Percentiles rank a stretch among this genome's conserved stretches.
These are phyloP conservation scores for Cynodonichthys magdalenae DNA, from an alignment of 2,797 vertebrate species.

Conservation along the genomic window DNA sequence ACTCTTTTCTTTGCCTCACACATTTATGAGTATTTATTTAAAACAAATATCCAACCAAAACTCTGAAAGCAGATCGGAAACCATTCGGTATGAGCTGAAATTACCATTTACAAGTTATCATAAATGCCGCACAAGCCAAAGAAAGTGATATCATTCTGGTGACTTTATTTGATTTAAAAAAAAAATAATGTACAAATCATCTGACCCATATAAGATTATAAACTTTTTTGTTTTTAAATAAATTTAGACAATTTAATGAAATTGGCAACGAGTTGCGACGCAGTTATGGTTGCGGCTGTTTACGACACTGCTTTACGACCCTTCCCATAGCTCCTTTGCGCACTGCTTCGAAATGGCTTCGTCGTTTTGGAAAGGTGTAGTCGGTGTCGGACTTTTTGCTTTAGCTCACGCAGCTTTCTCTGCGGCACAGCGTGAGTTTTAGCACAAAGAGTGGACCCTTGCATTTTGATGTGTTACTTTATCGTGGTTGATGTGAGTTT, in stretches of 20 bases:
- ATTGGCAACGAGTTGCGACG: neutral
- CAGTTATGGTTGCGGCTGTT: constrained; percentile 29
- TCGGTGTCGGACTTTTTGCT: constrained; percentile 92
- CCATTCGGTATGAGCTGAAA: too few relatives aligned
- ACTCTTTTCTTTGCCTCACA: too few relatives aligned
- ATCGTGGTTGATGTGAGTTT: neutral
- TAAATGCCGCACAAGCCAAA: neutral
- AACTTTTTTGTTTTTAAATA: neutral
- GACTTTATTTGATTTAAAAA: neutral
- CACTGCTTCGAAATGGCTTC: constrained; percentile 84
- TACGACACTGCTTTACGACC: constrained; percentile 59
- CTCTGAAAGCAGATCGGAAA: too few relatives aligned
- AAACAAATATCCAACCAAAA: neutral
- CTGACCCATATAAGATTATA: rapidly evolving
- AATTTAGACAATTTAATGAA: neutral
- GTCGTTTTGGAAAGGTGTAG: constrained; percentile 95
- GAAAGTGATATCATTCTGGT: constrained; percentile 23
- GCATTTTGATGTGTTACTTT: rapidly evolving
- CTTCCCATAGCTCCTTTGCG: constrained; percentile 24
- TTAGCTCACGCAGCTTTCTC: constrained; percentile 96
- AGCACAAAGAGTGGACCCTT: rapidly evolving
- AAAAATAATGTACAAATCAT: neutral
- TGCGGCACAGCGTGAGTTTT: constrained; percentile 93
- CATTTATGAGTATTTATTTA: too few relatives aligned
- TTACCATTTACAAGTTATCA: neutral